phyloP scores from a whole-genome alignment of 2,113 vertebrate genomes.

The Podocnemis expansa region DNA sequence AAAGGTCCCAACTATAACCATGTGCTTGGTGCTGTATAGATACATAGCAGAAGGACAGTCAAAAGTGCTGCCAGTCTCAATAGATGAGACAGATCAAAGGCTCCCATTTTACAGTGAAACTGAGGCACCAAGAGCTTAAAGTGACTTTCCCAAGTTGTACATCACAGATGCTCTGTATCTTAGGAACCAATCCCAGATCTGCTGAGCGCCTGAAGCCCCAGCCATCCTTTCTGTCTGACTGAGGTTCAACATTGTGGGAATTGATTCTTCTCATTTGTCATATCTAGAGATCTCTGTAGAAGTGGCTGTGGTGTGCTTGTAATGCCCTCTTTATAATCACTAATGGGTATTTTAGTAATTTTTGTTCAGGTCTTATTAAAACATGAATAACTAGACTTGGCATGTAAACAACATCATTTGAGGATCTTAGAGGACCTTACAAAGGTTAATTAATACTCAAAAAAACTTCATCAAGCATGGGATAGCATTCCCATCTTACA shows the following conservation, averaged over 20 bases:
- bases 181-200: neutral
- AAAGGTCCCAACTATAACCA: neutral
- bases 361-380: neutral
- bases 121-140: neutral
- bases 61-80: neutral
- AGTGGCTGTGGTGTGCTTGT: neutral
- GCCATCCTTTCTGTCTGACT: neutral
- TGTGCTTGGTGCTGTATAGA: neutral
- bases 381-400: neutral
- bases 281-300: neutral
- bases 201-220: neutral
- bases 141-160: no score
- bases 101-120: neutral
- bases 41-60: neutral
- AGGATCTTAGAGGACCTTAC: neutral
- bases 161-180: neutral
- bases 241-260: neutral
- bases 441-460: neutral
- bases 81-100: neutral
- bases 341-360: neutral
- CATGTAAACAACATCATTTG: neutral
- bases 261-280: neutral
- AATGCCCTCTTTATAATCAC: neutral
- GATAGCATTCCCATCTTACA: neutral
- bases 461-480: neutral